These are phyloP conservation scores for Urophycis tenuis DNA, from an alignment of 2,797 vertebrate species.

Conservation along the genomic window DNA sequence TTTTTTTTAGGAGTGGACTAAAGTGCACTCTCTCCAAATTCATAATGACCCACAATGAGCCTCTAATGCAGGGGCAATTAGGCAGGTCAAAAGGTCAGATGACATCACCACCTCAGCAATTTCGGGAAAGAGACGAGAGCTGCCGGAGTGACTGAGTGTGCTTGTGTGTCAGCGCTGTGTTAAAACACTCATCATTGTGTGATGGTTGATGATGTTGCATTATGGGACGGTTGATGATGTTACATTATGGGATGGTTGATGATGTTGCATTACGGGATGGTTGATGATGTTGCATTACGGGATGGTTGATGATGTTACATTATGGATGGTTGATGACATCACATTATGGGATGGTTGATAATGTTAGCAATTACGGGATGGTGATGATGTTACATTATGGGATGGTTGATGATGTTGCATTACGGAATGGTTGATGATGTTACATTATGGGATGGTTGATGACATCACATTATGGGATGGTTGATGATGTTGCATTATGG, in stretches of 20 bases:
- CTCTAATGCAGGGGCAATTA: constrained; percentile 25
- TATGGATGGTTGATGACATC: too few relatives aligned
- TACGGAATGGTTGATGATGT: too few relatives aligned
- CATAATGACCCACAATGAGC: constrained; percentile 26
- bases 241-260: not conserved
- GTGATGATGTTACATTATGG: too few relatives aligned
- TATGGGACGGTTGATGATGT: not conserved
- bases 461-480: not conserved
- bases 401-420: not conserved
- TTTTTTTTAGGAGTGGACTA: constrained; percentile 19
- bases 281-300: not conserved
- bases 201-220: not conserved
- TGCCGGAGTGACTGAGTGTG: constrained; percentile 8
- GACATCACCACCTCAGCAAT: constrained; percentile 37
- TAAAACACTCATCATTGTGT: not conserved
- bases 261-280: not conserved
- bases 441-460: not conserved
- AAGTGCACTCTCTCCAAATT: constrained; percentile 9
- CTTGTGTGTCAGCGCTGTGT: not conserved
- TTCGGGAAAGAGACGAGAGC: constrained; percentile 22
- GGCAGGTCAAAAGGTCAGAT: constrained; percentile 39
- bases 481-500: not conserved
- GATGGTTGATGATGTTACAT: not conserved
- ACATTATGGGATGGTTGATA: not conserved
- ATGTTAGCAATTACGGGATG: too few relatives aligned